These are phyloP conservation scores for Eretmochelys imbricata DNA, from an alignment of 2,113 vertebrate species.

Conservation along the genomic window DNA sequence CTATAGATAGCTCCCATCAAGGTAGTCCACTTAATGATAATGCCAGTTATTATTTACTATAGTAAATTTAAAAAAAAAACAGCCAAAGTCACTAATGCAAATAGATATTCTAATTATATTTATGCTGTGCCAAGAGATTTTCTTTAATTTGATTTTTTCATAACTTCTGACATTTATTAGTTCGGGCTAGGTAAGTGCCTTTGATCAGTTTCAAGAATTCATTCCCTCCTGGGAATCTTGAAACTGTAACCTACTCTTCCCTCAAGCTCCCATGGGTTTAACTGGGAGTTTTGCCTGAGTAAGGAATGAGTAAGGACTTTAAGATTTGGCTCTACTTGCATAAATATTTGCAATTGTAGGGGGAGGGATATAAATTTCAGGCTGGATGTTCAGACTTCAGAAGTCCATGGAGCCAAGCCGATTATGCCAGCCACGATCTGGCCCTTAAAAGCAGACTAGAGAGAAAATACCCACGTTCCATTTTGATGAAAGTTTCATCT, in stretches of 20 bases:
- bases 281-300: background rate
- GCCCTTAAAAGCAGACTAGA: background rate
- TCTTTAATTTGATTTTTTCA: slow-evolving; percentile 15
- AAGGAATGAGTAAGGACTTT: slow-evolving; percentile 7
- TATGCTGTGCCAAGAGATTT: background rate
- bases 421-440: background rate
- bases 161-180: slow-evolving; percentile 27
- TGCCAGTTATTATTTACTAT: background rate
- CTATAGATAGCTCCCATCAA: background rate
- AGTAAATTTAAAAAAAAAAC: slow-evolving; percentile 6
- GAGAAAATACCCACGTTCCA: background rate
- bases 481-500: background rate
- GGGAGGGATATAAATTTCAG: slow-evolving; percentile 4
- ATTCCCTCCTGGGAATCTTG: slow-evolving; percentile 27
- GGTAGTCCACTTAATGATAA: background rate
- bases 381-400: slow-evolving; percentile 7
- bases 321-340: slow-evolving; percentile 13
- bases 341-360: background rate
- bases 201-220: background rate
- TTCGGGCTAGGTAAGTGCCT: background rate
- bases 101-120: slow-evolving; percentile 31
- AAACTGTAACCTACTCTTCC: background rate
- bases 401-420: background rate
- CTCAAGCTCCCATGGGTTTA: background rate
- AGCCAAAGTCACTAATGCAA: slow-evolving; percentile 30